Evolutionary conservation across 2,797 vertebrate genomes (phyloP).

Genomic region (Erethizon dorsatum): DNA sequence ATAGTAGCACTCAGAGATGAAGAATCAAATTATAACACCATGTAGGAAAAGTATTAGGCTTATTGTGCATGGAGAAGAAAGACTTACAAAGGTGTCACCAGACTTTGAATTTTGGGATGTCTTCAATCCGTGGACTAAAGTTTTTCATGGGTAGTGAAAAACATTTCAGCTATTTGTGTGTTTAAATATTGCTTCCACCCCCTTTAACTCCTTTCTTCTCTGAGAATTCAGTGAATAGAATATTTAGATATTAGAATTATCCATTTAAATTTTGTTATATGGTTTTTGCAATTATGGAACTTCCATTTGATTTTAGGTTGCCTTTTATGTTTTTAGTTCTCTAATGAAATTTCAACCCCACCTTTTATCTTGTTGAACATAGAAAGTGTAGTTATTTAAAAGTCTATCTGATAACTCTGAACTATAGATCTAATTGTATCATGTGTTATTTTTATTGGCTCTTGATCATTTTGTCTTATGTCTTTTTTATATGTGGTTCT

Average conservation of each 20-base stretch:
- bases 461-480: not conserved
- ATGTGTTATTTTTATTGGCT: conserved; percentile 27
- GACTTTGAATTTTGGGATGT: not conserved
- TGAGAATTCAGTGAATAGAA: not conserved
- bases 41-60: not conserved
- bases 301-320: conserved; percentile 2
- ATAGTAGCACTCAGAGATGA: not conserved
- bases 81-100: not conserved
- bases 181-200: not conserved
- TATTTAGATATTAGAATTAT: not conserved
- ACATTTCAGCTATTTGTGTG: not conserved
- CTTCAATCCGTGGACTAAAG: not conserved
- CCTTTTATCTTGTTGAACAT: conserved; percentile 38
- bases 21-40: not conserved
- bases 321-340: not conserved
- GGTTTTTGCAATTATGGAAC: conserved; percentile 13
- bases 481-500: not conserved
- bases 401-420: not conserved
- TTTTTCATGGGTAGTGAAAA: conserved; percentile 31
- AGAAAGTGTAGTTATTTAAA: conserved; percentile 17
- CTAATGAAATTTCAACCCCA: not conserved
- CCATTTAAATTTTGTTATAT: not conserved
- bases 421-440: not conserved
- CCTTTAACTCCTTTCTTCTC: conserved; percentile 36
- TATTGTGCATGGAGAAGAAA: not conserved